Base-by-base conservation (phyloP, 2,888 invertebrate genomes). In the Agrochola macilenta region DNA sequence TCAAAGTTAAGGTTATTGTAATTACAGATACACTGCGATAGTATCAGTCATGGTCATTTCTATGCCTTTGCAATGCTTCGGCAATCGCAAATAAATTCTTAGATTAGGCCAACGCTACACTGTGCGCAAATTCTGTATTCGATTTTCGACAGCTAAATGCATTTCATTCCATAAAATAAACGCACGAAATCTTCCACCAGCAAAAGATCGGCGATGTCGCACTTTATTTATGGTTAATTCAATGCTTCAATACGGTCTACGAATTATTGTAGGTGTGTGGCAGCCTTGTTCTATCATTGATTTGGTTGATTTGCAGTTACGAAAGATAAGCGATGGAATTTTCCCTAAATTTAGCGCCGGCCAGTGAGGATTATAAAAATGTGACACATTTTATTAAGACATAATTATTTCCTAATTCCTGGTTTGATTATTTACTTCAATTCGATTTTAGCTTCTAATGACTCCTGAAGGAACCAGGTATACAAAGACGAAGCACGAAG, bases 381-480 rank as follows among this genome's bases (percentile, higher is more conserved):
- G 12, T 69, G n/a, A 79, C 46, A 57, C 26, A 39, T 49, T 26
- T 39, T 63, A 49, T 54, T 78, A 54, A 4, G 20, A 46, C 8
- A 11, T 0, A n/a, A 35, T 46, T 35, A 43, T 68, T 54, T 46
- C 0, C 12, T 26, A 52, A 4, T 81, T 52, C 58, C 39, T 54
- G n/a, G 8, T 58, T 52, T 79, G 9, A 63, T 54, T 49, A 54
- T 58, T 39, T 52, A 35, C 11, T 60, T 66, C 1, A 23, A 71
- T 78, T 79, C 54, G 12, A 52, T 96, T 97, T 60, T 90, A 99
- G 99, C 95, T 99, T 81, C 94, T 99, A 72, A 94, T 99, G 82
- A 99, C 99, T 91, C 98, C 99, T 0, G 99, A 99, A 96, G 99
- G 99, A 20, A 99, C 99, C 0, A 97, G 99, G 73, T 99, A 99